A percentile compares a stretch with the other conserved stretches of the same genome.
Conservation (phyloP, 2,888 invertebrate genomes). For the Trichogramma evanescens region DNA sequence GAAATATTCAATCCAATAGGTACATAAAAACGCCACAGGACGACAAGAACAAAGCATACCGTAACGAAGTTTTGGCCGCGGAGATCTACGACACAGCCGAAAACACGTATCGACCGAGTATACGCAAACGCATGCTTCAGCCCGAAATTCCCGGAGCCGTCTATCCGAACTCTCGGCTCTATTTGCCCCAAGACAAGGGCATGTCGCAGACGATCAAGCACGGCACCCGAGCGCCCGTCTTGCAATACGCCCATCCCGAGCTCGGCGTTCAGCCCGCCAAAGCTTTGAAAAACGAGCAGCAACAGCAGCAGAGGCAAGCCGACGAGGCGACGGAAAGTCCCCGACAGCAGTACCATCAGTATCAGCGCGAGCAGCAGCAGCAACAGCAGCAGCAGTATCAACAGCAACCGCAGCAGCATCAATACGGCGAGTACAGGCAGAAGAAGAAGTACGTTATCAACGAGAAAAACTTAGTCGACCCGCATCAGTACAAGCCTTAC, state of each 20-base stretch:
- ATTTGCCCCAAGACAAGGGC: conserved; percentile 51
- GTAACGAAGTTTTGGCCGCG: conserved; percentile 35
- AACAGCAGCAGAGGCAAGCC: neutral
- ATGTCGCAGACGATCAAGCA: conserved; percentile 60
- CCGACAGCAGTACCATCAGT: no score
- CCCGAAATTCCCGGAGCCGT: conserved; percentile 51
- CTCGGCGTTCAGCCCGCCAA: conserved; percentile 71
- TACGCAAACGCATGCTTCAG: conserved; percentile 67
- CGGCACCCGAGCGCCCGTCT: conserved; percentile 65
- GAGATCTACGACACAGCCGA: conserved; percentile 38
- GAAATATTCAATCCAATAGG: conserved; percentile 20
- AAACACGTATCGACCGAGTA: conserved; percentile 50
- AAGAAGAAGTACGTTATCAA: conserved; percentile 43
- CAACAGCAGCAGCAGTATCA: neutral
- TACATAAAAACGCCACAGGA: conserved; percentile 37
- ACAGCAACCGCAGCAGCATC: conserved; percentile 1
- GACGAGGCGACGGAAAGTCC: neutral
- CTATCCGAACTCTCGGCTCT: conserved; percentile 62
- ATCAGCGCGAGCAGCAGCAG: neutral
- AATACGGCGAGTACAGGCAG: conserved; percentile 34
- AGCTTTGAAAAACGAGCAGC: conserved; percentile 35
- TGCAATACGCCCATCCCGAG: conserved; percentile 75
- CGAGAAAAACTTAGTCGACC: conserved; percentile 38
- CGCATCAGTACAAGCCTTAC: conserved; percentile 38
- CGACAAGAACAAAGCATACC: conserved; percentile 35